phyloP scores from a whole-genome alignment of 2,797 vertebrate species.

The Fundulus diaphanus region DNA sequence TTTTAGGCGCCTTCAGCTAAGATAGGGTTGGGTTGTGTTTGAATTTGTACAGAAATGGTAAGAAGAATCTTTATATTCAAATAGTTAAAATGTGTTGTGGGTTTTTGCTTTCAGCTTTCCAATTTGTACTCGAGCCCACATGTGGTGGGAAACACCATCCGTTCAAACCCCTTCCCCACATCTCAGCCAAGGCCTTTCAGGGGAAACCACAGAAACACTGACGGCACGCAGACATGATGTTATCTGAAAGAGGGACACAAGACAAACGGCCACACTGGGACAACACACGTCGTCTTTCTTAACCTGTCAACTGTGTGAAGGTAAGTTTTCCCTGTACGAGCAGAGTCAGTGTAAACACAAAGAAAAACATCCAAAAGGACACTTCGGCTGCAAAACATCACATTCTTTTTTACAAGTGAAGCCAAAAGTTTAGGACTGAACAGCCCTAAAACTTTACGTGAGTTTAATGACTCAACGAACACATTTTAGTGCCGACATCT shows the following conservation, averaged over 20 bases:
- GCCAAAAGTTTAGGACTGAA: slow-evolving; percentile 52
- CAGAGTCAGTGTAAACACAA: slow-evolving; percentile 19
- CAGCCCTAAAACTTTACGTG: slow-evolving; percentile 55
- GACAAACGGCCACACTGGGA: neutral
- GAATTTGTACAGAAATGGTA: neutral
- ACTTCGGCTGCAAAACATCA: neutral
- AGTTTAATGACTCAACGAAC: slow-evolving; percentile 41
- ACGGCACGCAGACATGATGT: slow-evolving; percentile 8
- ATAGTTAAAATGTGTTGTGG: neutral
- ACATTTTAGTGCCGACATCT: slow-evolving; percentile 69
- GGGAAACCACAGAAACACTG: slow-evolving; percentile 52
- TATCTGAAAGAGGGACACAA: slow-evolving; percentile 4
- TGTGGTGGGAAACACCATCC: slow-evolving; percentile 22
- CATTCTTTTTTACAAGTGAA: slow-evolving; percentile 6
- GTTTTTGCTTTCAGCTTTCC: neutral
- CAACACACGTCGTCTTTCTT: neutral
- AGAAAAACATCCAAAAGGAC: neutral
- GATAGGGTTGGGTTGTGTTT: neutral
- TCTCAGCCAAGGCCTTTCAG: slow-evolving; percentile 53
- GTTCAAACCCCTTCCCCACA: slow-evolving; percentile 52
- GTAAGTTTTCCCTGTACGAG: neutral
- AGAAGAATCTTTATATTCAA: neutral
- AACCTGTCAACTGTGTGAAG: neutral
- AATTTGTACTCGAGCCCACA: slow-evolving; percentile 36
- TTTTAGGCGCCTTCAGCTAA: slow-evolving; percentile 5